Conservation (phyloP, 2,113 vertebrate genomes). For the Dasypus novemcinctus region DNA sequence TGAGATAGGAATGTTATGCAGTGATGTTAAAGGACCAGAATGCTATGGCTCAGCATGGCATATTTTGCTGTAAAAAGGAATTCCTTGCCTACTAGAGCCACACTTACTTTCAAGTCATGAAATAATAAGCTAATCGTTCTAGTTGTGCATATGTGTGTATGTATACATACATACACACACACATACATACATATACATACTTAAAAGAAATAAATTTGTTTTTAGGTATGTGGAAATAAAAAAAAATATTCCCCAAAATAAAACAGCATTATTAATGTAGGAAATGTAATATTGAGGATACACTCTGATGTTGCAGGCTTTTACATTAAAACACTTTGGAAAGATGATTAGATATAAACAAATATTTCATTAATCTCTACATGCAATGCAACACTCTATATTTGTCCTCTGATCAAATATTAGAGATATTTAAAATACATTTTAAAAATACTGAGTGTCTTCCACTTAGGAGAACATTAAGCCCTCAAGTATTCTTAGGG, state of each 20-base stretch:
- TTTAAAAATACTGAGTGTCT: neutral
- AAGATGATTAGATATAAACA: conserved; percentile 23
- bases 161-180: too few species aligned
- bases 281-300: neutral
- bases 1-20: conserved; percentile 76
- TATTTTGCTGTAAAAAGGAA: neutral
- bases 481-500: neutral
- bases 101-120: neutral
- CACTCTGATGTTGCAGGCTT: neutral
- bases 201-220: neutral
- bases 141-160: neutral
- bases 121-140: conserved; percentile 26
- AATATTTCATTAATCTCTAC: conserved; percentile 11
- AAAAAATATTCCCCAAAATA: conserved; percentile 13
- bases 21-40: conserved; percentile 45
- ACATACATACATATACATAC: too few species aligned
- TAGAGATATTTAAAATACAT: neutral
- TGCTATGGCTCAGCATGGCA: neutral
- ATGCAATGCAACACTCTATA: neutral
- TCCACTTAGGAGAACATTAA: neutral
- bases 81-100: conserved; percentile 11
- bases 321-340: conserved; percentile 2
- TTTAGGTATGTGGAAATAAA: conserved; percentile 21
- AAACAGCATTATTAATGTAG: neutral
- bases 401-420: neutral